phyloP scores from a whole-genome alignment of 2,888 invertebrate genomes.

The Hypselothyrea guttata region DNA sequence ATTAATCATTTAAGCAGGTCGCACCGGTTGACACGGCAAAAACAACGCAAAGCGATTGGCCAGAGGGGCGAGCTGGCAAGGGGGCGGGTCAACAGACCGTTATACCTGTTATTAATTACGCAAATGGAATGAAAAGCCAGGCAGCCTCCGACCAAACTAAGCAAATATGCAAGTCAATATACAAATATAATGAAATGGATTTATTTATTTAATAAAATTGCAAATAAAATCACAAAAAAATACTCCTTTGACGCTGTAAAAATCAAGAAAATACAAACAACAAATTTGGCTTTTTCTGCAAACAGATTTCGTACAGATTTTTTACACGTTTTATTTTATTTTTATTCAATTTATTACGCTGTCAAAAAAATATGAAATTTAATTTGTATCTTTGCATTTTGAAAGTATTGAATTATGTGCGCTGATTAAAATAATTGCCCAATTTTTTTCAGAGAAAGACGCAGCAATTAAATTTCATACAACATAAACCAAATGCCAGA shows the following conservation, averaged over 20 bases:
- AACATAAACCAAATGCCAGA: no score
- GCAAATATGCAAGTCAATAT: slow-evolving; percentile 57
- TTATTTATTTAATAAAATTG: background rate
- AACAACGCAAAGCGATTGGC: slow-evolving; percentile 20
- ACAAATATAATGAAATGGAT: slow-evolving; percentile 17
- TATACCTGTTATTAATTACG: slow-evolving; percentile 64
- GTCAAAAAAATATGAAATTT: no score
- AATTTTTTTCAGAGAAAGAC: no score
- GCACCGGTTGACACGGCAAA: slow-evolving; percentile 48
- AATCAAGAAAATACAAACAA: background rate
- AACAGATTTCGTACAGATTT: background rate
- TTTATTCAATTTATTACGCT: no score
- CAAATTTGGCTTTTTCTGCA: background rate
- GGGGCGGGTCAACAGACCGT: slow-evolving; percentile 15
- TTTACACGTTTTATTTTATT: no score
- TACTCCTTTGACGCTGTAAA: background rate
- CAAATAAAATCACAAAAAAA: background rate
- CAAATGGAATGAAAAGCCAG: slow-evolving; percentile 50
- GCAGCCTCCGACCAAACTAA: slow-evolving; percentile 9
- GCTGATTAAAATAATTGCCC: no score
- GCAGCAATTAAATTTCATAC: no score
- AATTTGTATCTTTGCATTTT: no score
- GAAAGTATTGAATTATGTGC: no score
- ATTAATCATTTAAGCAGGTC: slow-evolving; percentile 67
- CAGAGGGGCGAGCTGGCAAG: background rate